Base-by-base conservation (phyloP, 2,888 invertebrate genomes). In the Frankliniella fusca region DNA sequence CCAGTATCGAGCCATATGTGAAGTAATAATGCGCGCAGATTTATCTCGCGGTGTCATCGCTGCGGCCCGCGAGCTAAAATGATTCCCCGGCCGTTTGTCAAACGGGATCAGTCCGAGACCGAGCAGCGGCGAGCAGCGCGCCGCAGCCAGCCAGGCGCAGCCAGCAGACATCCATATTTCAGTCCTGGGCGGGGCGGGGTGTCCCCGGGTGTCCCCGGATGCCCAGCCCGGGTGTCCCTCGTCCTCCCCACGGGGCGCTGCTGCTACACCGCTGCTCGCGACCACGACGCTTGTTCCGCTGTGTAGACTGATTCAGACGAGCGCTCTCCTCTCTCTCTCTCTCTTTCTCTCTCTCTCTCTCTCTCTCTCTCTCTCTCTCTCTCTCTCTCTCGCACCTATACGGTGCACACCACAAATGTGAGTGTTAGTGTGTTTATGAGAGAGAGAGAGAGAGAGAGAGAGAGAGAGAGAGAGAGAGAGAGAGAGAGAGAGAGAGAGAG, bases 401-500 rank as follows among this genome's bases (percentile, higher is more conserved):
- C n/a, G n/a, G n/a, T n/a, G 50, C 50, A 11, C 9, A 50, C 50
- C 50, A 9, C 50, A 11, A 15, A 9, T 50, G 50, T 9, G 50
- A 15, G 50, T 50, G 10, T 20, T 20, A 54, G 20, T 3, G n/a
- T 15, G 65, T 15, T 20, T 18, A 7, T 65, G 65, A 7, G 15
- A 15, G 20, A 1, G 65, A 65, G 65, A 12, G 65, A n/a, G 65
- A 65, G 65, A 65, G 65, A 65, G 65, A 65, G 65, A 65, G 65
- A 65, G 65, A n/a, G 65, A n/a, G 65, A n/a, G 12, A n/a, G 65
- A 65, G 20, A 10, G 15, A 65, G 20, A 18, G 15, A 20, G 65
- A 65, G 65, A n/a, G 65, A 65, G 65, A 65, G 65, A 65, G 65
- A 65, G 65, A 65, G 65, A 65, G 65, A 65, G n/a, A n/a, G n/a